phyloP scores from a whole-genome alignment of 2,888 invertebrate species.

The Acheta domesticus region DNA sequence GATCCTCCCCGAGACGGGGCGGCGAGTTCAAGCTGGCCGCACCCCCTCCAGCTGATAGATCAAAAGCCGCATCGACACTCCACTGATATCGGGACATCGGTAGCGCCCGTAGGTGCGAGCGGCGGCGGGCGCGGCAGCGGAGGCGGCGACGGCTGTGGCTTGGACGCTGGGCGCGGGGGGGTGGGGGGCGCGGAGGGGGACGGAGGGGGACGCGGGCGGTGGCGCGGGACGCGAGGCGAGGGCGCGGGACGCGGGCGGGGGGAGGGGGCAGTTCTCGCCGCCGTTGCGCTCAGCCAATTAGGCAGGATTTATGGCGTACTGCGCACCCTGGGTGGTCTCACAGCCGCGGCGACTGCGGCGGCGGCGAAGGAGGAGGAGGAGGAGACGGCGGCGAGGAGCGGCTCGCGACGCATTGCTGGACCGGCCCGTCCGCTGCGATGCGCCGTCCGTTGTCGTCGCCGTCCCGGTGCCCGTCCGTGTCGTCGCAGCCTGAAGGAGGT shows the following conservation, averaged over 20 bases:
- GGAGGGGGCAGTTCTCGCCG: background rate
- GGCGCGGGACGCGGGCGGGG: background rate
- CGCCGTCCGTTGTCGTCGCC: background rate
- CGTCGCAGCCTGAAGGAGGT: background rate
- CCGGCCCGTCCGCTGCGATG: too few species aligned
- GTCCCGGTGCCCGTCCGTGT: background rate
- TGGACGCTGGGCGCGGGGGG: background rate
- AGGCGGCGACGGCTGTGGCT: background rate
- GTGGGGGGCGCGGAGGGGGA: background rate
- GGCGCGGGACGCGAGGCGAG: background rate
- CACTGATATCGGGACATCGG: too few species aligned
- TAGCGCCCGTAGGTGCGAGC: too few species aligned
- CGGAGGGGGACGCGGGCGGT: background rate
- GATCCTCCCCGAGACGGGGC: too few species aligned
- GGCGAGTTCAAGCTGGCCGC: too few species aligned
- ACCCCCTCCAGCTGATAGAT: too few species aligned
- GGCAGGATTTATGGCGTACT: constrained; percentile 18
- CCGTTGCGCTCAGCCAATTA: background rate
- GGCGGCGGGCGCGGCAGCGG: background rate
- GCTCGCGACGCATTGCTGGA: too few species aligned
- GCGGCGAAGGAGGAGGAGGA: too few species aligned
- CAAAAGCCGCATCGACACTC: too few species aligned
- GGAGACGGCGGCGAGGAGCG: too few species aligned
- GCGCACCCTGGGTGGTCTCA: background rate
- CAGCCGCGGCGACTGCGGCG: background rate